Evolutionary conservation across 2,113 vertebrate genomes (phyloP).

Genomic region (Eudorcas thomsonii): DNA sequence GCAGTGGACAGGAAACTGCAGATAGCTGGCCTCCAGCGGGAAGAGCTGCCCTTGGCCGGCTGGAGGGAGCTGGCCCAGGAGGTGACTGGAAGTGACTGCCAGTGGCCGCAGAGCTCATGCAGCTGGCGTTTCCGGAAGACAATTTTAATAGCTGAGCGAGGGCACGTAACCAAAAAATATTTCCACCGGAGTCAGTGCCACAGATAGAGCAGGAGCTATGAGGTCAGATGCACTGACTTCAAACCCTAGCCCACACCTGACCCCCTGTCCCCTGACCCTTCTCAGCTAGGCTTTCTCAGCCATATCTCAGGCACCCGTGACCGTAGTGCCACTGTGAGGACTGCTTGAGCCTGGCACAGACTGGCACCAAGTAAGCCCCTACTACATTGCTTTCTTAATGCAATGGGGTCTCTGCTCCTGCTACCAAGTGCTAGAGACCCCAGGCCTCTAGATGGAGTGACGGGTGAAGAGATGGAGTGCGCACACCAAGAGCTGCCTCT

Average conservation of each 20-base stretch:
- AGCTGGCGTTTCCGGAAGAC: background rate
- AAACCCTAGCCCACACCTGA: background rate
- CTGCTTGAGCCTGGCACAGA: background rate
- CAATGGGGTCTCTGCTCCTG: background rate
- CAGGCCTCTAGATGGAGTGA: background rate
- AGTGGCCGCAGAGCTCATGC: background rate
- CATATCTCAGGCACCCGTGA: rapidly evolving
- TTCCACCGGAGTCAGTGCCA: background rate
- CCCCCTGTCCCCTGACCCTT: background rate
- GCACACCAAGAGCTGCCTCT: background rate
- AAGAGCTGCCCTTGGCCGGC: background rate
- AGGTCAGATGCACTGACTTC: background rate
- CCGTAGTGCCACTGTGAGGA: rapidly evolving
- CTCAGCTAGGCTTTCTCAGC: background rate
- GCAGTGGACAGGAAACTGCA: background rate
- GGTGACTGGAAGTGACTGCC: background rate
- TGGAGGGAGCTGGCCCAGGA: background rate
- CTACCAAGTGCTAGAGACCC: background rate
- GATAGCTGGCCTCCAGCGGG: background rate
- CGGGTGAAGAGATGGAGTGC: background rate
- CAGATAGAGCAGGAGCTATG: background rate
- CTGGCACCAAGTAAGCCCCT: background rate
- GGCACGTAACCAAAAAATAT: background rate
- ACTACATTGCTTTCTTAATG: background rate
- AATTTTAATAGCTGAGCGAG: background rate